Base-by-base conservation (phyloP, 2,888 invertebrate species). In the Drosophila maculinotata region DNA sequence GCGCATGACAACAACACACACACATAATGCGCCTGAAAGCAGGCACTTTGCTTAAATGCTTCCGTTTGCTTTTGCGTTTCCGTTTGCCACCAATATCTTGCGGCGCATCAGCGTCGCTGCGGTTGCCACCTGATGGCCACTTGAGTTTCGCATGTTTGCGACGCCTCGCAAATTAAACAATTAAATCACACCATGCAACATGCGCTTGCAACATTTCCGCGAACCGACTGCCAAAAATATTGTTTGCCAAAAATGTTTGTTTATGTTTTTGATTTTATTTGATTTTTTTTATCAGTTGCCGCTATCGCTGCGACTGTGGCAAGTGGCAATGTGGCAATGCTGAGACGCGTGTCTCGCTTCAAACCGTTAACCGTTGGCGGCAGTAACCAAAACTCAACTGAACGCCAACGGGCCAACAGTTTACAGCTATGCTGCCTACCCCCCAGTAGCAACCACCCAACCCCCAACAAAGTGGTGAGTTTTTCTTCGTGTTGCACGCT, bases 361-460 rank as follows among this genome's bases (percentile, higher is more conserved):
- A 33, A 62, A 57, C 47, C 63, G 67, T 67, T 76, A 81, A 83
- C 89, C 87, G 88, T 79, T 84, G 77, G 75, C 77, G 76, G 81
- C 85, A 83, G 84, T 87, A 85, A 87, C 82, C 89, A 90, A 90
- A 90, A 83, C 89, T 90, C 89, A 90, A 90, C 90, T 90, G 87
- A 90, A 70, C 31, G 54, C 59, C 54, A 57, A 39, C 48, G 31
- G 26, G 57, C 59, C 72, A 70, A 78, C 70, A 68, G 73, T 56
- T 72, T 41, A 74, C 59, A 74, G 84, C 71, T 84, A 85, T 79
- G 58, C 45, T 47, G 51, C 30, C 47, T 25, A 12, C 12, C 30
- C 51, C 9, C 12, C 38, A 38, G 38, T 10, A 20, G 17, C 25
- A n/a, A n/a, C 14, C 6, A 1, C 3, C 6, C 14, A 1, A 20